Conservation (phyloP, 23 tunicate species). For the Trididemnum nubilum region DNA sequence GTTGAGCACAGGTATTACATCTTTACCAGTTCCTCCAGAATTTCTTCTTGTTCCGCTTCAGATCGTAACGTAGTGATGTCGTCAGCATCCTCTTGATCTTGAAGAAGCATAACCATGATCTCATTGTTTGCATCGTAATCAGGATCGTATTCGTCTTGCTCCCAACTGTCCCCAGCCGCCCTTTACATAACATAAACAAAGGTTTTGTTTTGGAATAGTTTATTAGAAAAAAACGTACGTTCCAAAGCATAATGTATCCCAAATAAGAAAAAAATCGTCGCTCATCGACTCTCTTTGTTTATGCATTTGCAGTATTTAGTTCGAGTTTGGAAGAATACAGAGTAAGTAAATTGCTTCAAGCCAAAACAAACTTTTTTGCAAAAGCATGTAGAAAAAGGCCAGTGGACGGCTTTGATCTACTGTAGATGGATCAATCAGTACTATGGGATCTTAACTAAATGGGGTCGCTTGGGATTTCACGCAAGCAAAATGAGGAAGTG, state of each 20-base stretch:
- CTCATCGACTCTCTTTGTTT: background rate
- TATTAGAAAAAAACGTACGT: background rate
- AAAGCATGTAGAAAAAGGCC: no score
- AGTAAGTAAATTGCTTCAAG: no score
- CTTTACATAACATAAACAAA: conserved; percentile 10
- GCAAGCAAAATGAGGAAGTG: no score
- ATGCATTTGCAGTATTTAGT: no score
- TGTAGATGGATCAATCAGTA: no score
- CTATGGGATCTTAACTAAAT: no score
- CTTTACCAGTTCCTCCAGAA: conserved; percentile 5
- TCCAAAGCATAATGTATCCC: background rate
- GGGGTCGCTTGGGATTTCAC: no score
- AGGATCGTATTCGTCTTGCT: conserved; percentile 60
- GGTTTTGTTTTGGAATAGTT: no score
- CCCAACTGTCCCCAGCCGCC: conserved; percentile 71
- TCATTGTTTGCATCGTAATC: conserved; percentile 57
- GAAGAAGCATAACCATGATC: conserved; percentile 51
- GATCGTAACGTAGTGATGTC: background rate
- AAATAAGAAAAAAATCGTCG: no score
- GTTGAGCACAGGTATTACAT: background rate
- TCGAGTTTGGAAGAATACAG: no score
- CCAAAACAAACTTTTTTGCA: no score
- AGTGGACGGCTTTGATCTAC: no score
- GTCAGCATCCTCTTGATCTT: conserved; percentile 30
- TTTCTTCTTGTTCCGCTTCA: conserved; percentile 34